Base-by-base conservation (phyloP, 2,113 vertebrate species). In the Carassius auratus region DNA sequence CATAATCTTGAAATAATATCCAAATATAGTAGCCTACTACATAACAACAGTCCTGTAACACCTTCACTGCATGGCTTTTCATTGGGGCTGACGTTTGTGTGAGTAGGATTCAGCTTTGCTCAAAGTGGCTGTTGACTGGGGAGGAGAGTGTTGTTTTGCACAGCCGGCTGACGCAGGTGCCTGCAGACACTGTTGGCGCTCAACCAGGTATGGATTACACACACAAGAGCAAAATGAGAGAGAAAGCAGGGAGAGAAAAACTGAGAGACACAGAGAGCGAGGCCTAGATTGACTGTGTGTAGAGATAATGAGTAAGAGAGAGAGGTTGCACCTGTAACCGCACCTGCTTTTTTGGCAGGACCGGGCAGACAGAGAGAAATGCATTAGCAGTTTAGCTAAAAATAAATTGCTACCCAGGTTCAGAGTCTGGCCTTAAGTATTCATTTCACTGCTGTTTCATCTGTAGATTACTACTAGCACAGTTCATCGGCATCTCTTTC, bases 201-300 rank as follows among this genome's bases (percentile, higher is more conserved):
- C 26, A 62, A 48, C 84, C 89, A 90, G 61, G 73, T 84, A 84
- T 86, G 66, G 86, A 90, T 81, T 82, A 64, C 76, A 86, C 50
- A 23, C 45, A 48, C n/a, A 59, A 79, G 42, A 84, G 42, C 33
- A 66, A 26, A 76, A 79, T 26, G 57, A 33, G 26, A 45, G 42
- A 85, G 61, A 61, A 57, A 76, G 71, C 23, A 83, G 15, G 2
- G 82, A 13, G 71, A 48, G 36, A 50, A 33, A 79, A 36, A 45
- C 26, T 30, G 42, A 23, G 57, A 50, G 52, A 74, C n/a, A 23
- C 4, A 81, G 69, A 48, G 66, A 61, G 23, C 3, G 9, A 71
- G 68, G 30, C 38, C 13, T 26, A 76, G 76, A 79, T 62, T 42
- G 33, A 79, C 55, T 42, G 76, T 21, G 42, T 14, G 26, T 73